A percentile compares a stretch with the other conserved stretches of the same genome.
These are phyloP conservation scores for Epirrhoe tristata DNA, from an alignment of 2,888 invertebrate genomes.

Conservation along the genomic window DNA sequence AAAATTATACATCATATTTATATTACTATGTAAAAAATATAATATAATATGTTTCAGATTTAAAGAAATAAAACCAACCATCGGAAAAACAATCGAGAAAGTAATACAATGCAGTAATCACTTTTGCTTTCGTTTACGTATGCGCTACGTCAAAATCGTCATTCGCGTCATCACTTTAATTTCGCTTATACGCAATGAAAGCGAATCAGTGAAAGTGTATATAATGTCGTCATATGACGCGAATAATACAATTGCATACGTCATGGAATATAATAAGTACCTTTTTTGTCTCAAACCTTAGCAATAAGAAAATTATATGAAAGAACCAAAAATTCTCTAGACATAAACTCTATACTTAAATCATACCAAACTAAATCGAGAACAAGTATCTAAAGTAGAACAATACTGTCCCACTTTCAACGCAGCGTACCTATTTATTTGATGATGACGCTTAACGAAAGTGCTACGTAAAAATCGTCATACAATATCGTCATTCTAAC, in stretches of 20 bases:
- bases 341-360: no score
- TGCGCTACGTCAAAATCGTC: slow-evolving; percentile 52
- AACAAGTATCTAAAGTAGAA: background rate
- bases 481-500: slow-evolving; percentile 52
- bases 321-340: no score
- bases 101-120: slow-evolving; percentile 36
- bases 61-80: no score
- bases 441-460: slow-evolving; percentile 38
- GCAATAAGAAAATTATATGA: no score
- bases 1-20: no score
- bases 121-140: slow-evolving; percentile 56
- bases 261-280: no score
- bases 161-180: slow-evolving; percentile 53
- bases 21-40: no score
- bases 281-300: no score
- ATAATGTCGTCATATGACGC: slow-evolving; percentile 7
- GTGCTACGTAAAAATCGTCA: slow-evolving; percentile 52
- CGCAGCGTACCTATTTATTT: slow-evolving; percentile 34
- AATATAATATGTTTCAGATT: no score
- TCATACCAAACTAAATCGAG: no score
- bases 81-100: slow-evolving; percentile 14
- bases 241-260: no score
- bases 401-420: background rate
- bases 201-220: slow-evolving; percentile 49
- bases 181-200: slow-evolving; percentile 67